A percentile compares a stretch with the other conserved stretches of the same genome.
These are phyloP conservation scores for Sigmodon hispidus DNA, from an alignment of 2,113 vertebrate genomes.

Conservation along the genomic window DNA sequence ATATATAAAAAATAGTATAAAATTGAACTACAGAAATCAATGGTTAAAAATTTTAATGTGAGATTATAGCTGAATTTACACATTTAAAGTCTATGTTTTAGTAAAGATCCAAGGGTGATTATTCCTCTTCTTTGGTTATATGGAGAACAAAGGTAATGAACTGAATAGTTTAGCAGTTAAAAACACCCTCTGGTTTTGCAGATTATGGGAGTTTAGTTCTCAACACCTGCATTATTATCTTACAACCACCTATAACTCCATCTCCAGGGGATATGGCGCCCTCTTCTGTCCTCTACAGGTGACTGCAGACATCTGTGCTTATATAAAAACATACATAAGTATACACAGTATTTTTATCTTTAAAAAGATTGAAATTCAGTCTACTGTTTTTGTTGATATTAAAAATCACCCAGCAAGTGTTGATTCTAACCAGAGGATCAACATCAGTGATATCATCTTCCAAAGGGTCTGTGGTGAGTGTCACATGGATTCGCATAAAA, in stretches of 20 bases:
- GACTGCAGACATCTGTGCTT: neutral
- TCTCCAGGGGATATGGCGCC: too few species aligned
- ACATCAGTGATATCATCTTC: neutral
- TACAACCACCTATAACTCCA: neutral
- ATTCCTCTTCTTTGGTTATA: too few species aligned
- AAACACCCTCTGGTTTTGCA: too few species aligned
- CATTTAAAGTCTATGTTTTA: neutral
- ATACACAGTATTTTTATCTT: neutral
- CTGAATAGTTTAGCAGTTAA: neutral
- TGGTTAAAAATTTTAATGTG: neutral
- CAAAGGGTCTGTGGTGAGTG: neutral
- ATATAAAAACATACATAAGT: neutral
- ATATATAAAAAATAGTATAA: neutral
- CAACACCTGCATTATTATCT: neutral
- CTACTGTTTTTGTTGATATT: conserved; percentile 16
- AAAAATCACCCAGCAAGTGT: neutral
- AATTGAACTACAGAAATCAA: neutral
- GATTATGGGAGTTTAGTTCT: neutral
- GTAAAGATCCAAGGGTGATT: neutral
- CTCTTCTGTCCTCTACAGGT: neutral
- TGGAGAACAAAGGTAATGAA: neutral
- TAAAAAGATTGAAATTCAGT: neutral
- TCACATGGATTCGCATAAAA: neutral
- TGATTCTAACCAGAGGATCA: conserved; percentile 11
- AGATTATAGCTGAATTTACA: neutral